Percentiles rank a stretch among this genome's conserved stretches.
Conservation (phyloP, 2,797 vertebrate genomes). For the Sebastes vulpes region DNA sequence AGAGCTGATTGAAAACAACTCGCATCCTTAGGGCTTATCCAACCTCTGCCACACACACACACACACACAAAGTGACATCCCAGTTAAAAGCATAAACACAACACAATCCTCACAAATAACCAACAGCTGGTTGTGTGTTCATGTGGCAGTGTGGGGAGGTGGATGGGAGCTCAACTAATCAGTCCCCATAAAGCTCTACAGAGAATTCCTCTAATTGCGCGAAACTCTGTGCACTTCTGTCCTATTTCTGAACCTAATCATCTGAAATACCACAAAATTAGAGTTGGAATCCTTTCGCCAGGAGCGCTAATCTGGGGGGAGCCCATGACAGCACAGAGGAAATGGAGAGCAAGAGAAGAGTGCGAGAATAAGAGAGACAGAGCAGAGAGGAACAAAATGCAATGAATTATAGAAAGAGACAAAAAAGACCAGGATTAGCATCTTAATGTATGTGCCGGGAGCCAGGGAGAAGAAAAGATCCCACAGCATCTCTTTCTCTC, state of each 20-base stretch:
- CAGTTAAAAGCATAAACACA: constrained; percentile 70
- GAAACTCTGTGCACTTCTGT: constrained; percentile 76
- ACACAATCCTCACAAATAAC: constrained; percentile 73
- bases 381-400: constrained; percentile 76
- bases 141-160: constrained; percentile 57
- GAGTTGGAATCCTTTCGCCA: constrained; percentile 78
- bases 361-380: constrained; percentile 57
- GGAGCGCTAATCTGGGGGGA: constrained; percentile 75
- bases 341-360: constrained; percentile 59
- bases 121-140: constrained; percentile 80
- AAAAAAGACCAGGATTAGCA: constrained; percentile 84
- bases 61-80: constrained; percentile 48
- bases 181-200: constrained; percentile 66
- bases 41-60: constrained; percentile 56
- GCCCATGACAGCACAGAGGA: constrained; percentile 66
- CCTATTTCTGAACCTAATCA: constrained; percentile 82
- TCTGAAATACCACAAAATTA: constrained; percentile 82
- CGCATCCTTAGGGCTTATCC: constrained; percentile 78
- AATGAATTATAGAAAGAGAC: constrained; percentile 84
- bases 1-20: constrained; percentile 88
- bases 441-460: constrained; percentile 83
- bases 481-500: constrained; percentile 70
- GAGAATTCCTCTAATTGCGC: constrained; percentile 78
- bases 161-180: constrained; percentile 74
- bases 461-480: constrained; percentile 78